A percentile compares a stretch with the other conserved stretches of the same genome.
Evolutionary conservation across 2,113 vertebrate species (phyloP).

Genomic region (Baryphthengus martii): DNA sequence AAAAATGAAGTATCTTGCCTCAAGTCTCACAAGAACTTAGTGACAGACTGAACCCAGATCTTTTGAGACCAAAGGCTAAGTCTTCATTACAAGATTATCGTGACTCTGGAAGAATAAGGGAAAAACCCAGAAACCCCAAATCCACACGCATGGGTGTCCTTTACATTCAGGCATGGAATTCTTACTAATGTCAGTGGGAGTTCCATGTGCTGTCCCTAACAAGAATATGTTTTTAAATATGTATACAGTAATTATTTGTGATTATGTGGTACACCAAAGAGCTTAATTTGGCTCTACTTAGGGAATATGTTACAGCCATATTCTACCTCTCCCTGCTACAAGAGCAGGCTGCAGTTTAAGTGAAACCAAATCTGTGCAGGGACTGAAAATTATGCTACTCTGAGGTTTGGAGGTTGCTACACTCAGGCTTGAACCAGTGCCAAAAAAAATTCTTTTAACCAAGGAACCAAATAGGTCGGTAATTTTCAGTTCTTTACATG

Average conservation of each 20-base stretch:
- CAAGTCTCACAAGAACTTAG: not conserved
- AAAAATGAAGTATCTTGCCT: not conserved
- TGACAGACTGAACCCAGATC: not conserved
- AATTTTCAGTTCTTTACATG: constrained; percentile 19
- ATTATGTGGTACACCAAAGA: constrained; percentile 57
- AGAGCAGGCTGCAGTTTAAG: constrained; percentile 26
- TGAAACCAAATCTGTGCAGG: constrained; percentile 45
- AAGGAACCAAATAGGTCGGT: not conserved
- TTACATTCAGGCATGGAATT: constrained; percentile 35
- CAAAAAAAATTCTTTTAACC: constrained; percentile 25
- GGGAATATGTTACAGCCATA: constrained; percentile 33
- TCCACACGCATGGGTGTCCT: not conserved
- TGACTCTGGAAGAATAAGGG: not conserved
- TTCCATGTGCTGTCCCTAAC: constrained; percentile 1
- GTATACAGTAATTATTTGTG: constrained; percentile 44
- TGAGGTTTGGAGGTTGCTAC: constrained; percentile 30
- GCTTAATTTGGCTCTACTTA: constrained; percentile 52
- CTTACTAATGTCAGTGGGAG: constrained; percentile 39
- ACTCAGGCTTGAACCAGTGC: constrained; percentile 26
- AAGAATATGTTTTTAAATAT: constrained; percentile 35
- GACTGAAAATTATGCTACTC: constrained; percentile 13
- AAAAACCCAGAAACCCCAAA: constrained; percentile 2
- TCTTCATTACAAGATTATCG: not conserved
- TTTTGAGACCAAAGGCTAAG: not conserved
- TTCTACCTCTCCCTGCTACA: not conserved